phyloP scores from a whole-genome alignment of 2,888 invertebrate genomes.

The Pristionchus fissidentatus region DNA sequence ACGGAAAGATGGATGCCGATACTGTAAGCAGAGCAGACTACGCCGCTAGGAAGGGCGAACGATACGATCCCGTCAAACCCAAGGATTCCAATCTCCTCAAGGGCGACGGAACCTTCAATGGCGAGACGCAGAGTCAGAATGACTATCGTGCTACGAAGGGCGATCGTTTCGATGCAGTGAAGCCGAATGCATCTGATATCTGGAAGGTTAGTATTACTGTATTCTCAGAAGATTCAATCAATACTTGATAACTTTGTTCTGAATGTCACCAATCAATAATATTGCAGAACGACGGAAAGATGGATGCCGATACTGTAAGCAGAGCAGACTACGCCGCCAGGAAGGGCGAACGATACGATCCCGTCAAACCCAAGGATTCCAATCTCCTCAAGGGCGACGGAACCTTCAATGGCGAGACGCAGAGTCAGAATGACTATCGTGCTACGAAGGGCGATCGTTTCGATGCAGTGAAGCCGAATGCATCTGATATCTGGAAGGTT shows the following conservation, averaged over 20 bases:
- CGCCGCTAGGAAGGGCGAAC: background rate
- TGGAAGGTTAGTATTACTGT: no score
- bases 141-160: background rate
- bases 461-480: slow-evolving; percentile 55
- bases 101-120: background rate
- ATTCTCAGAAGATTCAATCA: no score
- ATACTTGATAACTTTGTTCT: no score
- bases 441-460: slow-evolving; percentile 56
- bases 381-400: background rate
- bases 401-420: slow-evolving; percentile 45
- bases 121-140: background rate
- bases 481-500: slow-evolving; percentile 59
- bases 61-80: background rate
- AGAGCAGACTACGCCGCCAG: background rate
- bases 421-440: slow-evolving; percentile 54
- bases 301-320: background rate
- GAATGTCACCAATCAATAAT: no score
- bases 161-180: background rate
- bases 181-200: background rate
- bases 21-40: background rate
- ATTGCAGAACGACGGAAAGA: background rate
- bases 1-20: background rate
- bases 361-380: background rate
- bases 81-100: background rate
- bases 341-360: background rate